phyloP scores from a whole-genome alignment of 2,797 vertebrate species.

The Ataeniobius toweri region DNA sequence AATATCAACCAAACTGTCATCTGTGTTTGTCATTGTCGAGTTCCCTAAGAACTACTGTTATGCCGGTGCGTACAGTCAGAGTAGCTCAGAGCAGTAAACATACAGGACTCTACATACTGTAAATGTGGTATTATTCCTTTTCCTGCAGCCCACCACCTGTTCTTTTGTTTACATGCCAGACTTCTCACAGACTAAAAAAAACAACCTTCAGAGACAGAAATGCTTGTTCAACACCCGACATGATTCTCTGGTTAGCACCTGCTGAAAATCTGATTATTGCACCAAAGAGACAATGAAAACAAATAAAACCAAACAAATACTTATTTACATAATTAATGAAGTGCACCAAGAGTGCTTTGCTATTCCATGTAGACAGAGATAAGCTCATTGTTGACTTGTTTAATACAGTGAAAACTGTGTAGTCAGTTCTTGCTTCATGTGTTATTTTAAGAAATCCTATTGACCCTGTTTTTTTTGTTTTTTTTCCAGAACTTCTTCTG shows the following conservation, averaged over 20 bases:
- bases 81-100: constrained; percentile 59
- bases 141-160: constrained; percentile 70
- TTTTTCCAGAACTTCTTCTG: constrained; percentile 7
- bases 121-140: constrained; percentile 62
- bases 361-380: constrained; percentile 50
- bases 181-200: constrained; percentile 57
- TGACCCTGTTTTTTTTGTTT: constrained; percentile 5
- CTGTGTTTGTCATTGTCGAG: constrained; percentile 2
- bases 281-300: constrained; percentile 55
- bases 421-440: constrained; percentile 14
- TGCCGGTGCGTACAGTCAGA: constrained; percentile 37
- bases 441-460: not conserved
- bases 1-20: not conserved
- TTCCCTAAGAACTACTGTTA: not conserved
- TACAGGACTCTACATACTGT: constrained; percentile 49
- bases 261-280: constrained; percentile 64
- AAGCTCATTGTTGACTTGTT: constrained; percentile 27
- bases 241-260: constrained; percentile 62
- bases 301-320: constrained; percentile 54
- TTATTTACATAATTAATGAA: constrained; percentile 73
- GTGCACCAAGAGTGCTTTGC: constrained; percentile 49
- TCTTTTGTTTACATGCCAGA: constrained; percentile 75
- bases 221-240: constrained; percentile 60
- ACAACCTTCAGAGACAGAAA: constrained; percentile 66
- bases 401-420: constrained; percentile 1